Conservation (phyloP, 2,113 vertebrate genomes). For the Gallinago paraguaiae region DNA sequence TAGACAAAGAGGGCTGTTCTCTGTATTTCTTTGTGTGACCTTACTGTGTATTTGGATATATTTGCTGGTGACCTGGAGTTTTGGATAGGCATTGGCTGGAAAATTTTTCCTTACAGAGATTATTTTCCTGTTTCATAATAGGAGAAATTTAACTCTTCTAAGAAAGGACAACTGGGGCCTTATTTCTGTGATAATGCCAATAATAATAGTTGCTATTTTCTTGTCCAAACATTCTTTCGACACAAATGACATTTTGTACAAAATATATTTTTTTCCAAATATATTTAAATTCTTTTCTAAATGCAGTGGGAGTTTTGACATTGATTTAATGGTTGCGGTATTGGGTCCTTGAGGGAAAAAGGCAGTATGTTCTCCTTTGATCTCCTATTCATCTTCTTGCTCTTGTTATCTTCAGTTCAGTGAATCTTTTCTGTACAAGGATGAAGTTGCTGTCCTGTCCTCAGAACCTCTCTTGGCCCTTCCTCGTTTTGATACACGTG, state of each 20-base stretch:
- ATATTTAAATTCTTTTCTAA: constrained; percentile 32
- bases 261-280: constrained; percentile 15
- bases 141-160: constrained; percentile 62
- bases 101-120: constrained; percentile 43
- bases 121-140: constrained; percentile 59
- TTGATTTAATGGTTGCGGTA: background rate
- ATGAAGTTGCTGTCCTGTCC: background rate
- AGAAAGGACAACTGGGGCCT: constrained; percentile 17
- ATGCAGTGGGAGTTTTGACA: constrained; percentile 25
- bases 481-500: background rate
- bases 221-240: constrained; percentile 22
- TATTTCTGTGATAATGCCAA: constrained; percentile 30
- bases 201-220: constrained; percentile 26
- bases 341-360: background rate
- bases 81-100: constrained; percentile 55
- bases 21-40: constrained; percentile 21
- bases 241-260: constrained; percentile 24
- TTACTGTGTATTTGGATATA: constrained; percentile 48
- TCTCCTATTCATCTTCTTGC: background rate
- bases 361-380: background rate
- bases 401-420: background rate
- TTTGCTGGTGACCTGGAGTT: constrained; percentile 56
- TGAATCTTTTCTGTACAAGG: background rate
- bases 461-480: background rate
- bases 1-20: constrained; percentile 45